These are phyloP conservation scores for Rhinolophus ferrumequinum DNA, from an alignment of 2,113 vertebrate genomes.

Conservation along the genomic window DNA sequence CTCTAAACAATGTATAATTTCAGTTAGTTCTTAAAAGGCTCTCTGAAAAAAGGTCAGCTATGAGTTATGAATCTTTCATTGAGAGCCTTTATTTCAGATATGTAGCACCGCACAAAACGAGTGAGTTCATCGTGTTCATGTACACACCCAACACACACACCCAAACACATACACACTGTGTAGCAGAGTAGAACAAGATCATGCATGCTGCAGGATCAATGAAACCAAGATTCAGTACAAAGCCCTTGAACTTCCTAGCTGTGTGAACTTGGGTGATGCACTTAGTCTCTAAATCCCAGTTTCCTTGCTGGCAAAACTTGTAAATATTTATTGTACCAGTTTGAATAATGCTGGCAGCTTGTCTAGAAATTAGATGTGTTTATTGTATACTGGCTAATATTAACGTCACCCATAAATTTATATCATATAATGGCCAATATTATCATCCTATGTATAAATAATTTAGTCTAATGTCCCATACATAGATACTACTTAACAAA, in stretches of 20 bases:
- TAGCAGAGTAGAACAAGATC: not conserved
- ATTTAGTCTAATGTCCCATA: not conserved
- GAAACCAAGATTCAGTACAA: not conserved
- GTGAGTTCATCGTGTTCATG: not conserved
- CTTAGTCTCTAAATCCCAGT: not conserved
- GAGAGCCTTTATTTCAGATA: not conserved
- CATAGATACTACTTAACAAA: not conserved
- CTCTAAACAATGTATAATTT: slow-evolving; percentile 56
- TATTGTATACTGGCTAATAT: not conserved
- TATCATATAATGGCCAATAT: not conserved
- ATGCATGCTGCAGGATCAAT: not conserved
- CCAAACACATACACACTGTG: accelerated
- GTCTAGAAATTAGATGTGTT: not conserved
- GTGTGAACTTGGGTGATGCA: not conserved
- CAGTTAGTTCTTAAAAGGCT: not conserved
- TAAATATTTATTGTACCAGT: not conserved
- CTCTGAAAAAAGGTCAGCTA: not conserved
- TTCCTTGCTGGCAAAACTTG: not conserved
- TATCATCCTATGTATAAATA: not conserved
- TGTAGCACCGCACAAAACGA: not conserved
- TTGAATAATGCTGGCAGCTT: not conserved
- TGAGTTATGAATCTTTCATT: not conserved
- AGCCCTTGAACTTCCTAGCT: not conserved
- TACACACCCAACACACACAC: not conserved
- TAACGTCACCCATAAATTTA: not conserved